Evolutionary conservation across 92 coral and sea anemone species (phyloP).

Genomic region (Umimayanthus chanpuru): DNA sequence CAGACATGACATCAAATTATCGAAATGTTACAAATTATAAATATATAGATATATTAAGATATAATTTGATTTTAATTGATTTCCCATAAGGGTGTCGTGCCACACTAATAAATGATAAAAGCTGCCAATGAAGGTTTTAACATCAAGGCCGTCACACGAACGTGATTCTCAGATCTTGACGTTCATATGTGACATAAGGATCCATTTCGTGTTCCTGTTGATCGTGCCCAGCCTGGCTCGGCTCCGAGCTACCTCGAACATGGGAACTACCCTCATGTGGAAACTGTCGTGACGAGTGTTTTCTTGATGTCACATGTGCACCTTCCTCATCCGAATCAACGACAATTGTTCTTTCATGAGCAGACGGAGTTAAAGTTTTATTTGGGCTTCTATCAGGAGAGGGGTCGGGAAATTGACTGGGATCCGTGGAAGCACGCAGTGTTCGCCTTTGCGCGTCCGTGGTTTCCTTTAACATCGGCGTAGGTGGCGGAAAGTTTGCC

Average conservation of each 20-base stretch:
- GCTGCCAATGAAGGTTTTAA: neutral
- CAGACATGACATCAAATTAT: neutral
- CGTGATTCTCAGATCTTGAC: conserved; percentile 85
- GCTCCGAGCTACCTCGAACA: conserved; percentile 40
- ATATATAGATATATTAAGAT: neutral
- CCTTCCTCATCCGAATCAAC: conserved; percentile 60
- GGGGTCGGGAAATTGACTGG: conserved; percentile 10
- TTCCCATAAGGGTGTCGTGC: neutral
- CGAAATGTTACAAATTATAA: neutral
- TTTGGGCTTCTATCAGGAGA: conserved; percentile 50
- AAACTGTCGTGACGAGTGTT: neutral
- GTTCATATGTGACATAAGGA: conserved; percentile 83
- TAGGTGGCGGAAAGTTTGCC: conserved; percentile 87
- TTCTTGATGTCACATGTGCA: conserved; percentile 16
- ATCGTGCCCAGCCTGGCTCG: conserved; percentile 50
- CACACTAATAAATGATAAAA: neutral
- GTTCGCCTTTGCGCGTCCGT: conserved; percentile 5
- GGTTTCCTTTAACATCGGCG: conserved; percentile 50
- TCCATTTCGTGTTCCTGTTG: conserved; percentile 60
- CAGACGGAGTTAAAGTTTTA: conserved; percentile 70
- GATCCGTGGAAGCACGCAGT: neutral
- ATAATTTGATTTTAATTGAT: neutral
- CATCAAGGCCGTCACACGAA: conserved; percentile 62
- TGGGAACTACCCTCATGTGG: conserved; percentile 33
- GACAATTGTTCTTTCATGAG: conserved; percentile 72